Evolutionary conservation across 2,888 invertebrate genomes (phyloP).

Genomic region (Cheilosia vernalis): DNA sequence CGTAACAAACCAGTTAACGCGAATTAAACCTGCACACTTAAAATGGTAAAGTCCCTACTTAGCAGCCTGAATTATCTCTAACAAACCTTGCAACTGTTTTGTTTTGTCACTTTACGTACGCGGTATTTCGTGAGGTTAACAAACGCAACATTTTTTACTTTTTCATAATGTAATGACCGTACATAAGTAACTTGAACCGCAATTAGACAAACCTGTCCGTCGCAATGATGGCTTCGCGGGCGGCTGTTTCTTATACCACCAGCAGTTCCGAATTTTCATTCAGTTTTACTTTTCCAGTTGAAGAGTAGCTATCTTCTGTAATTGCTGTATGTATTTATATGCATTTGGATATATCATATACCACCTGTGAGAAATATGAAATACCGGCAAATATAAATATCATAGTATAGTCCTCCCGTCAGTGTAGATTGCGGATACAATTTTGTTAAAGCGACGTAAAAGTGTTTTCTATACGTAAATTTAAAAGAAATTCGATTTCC

Average conservation of each 20-base stretch:
- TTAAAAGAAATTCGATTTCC: constrained; percentile 3
- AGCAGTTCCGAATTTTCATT: background rate
- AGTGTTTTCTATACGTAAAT: background rate
- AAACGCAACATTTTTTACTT: constrained; percentile 1
- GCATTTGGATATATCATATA: background rate
- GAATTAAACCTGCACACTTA: background rate
- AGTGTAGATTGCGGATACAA: background rate
- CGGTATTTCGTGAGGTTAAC: constrained; percentile 11
- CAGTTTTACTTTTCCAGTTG: background rate
- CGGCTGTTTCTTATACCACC: background rate
- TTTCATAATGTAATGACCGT: background rate
- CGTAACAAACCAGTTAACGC: constrained; percentile 20
- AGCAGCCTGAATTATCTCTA: background rate
- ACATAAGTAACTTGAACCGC: background rate
- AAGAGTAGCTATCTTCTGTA: background rate
- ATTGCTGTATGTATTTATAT: too few relatives aligned
- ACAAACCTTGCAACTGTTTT: constrained; percentile 6
- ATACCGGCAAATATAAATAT: background rate
- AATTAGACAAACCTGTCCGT: constrained; percentile 25
- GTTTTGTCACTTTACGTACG: background rate
- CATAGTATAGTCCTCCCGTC: background rate
- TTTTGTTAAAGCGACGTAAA: background rate
- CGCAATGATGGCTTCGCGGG: background rate
- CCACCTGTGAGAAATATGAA: background rate
- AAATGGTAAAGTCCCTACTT: background rate